Evolutionary conservation across 2,113 vertebrate species (phyloP), one percentile per base, ranked within the genome.

Genomic region (Strigops habroptila): DNA sequence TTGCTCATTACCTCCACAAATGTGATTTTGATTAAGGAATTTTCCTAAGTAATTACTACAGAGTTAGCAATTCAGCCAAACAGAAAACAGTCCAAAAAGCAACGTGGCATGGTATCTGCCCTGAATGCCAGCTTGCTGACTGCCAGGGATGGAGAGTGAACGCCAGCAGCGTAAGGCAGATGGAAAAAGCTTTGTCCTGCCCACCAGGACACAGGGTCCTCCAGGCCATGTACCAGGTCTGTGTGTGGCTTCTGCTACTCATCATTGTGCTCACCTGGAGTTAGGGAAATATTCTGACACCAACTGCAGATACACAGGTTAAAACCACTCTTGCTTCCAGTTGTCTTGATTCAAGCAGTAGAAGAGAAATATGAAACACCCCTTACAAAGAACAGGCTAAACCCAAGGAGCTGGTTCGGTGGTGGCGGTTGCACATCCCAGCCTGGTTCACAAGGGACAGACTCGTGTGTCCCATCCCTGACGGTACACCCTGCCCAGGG

Each of bases 21-120:
- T 82, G 90, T 17, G 82, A 63, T 90, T 94, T 74, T 80, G 78
- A 95, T 97, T 86, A 94, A 96, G 94, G 96, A 96, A 90, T 96
- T 96, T 96, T 96, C 91, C 94, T 74, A 86, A 96, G 78, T 94
- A 96, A 96, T 96, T 96, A 96, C 59, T 65, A 33, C 7, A 55
- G 35, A 53, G 59, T 93, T 93, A 94, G 75, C 78, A 80, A 63
- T 70, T 46, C 90, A 93, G 63, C 82, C 94, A 95, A 92, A 94
- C 10, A 92, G 93, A 82, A 95, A 94, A 74, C 10, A 82, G 75
- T 63, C 70, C 93, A 80, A 33, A 69, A 82, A 30, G n/a, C 70
- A 59, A 49, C 3, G 21, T 88, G 85, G 77, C 62, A 31, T 78
- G 78, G 43, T 70, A 13, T 31, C 33, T 92, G 80, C 86, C 74